Evolutionary conservation across 2,888 invertebrate genomes (phyloP).

Genomic region (Caenorhabditis afra): DNA sequence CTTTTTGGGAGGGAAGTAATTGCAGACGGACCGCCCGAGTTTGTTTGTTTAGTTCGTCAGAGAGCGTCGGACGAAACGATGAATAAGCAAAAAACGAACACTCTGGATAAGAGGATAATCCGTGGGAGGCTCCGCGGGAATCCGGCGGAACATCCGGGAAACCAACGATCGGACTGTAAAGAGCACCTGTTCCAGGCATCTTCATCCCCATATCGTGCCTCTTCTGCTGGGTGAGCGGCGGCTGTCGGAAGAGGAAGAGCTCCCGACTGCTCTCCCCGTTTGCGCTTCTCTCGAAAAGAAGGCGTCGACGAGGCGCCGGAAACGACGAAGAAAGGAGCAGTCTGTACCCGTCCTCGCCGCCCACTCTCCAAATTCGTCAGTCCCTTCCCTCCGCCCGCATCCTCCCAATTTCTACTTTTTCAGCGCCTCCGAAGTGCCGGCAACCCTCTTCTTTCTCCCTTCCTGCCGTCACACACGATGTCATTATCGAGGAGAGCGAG

Average conservation of each 20-base stretch:
- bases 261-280: slow-evolving; percentile 27
- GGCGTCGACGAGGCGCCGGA: slow-evolving; percentile 41
- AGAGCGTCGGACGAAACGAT: slow-evolving; percentile 18
- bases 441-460: slow-evolving; percentile 27
- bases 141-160: not conserved
- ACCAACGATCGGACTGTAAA: not conserved
- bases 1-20: slow-evolving; percentile 30
- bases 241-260: slow-evolving; percentile 29
- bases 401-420: too few relatives aligned
- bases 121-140: slow-evolving; percentile 7
- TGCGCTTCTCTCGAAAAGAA: slow-evolving; percentile 28
- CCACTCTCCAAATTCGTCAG: slow-evolving; percentile 53
- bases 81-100: slow-evolving; percentile 36
- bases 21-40: slow-evolving; percentile 45
- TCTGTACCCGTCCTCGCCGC: slow-evolving; percentile 56
- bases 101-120: slow-evolving; percentile 27
- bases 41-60: slow-evolving; percentile 52
- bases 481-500: slow-evolving; percentile 47
- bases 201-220: slow-evolving; percentile 55
- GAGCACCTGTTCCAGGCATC: slow-evolving; percentile 33
- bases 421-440: slow-evolving; percentile 49
- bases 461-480: slow-evolving; percentile 52
- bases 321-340: slow-evolving; percentile 54
- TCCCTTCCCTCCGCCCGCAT: not conserved
- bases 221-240: slow-evolving; percentile 51